Percentiles rank a stretch among this genome's conserved stretches.
Evolutionary conservation across 2,888 invertebrate species (phyloP).

Genomic region (Sacculina carcini): DNA sequence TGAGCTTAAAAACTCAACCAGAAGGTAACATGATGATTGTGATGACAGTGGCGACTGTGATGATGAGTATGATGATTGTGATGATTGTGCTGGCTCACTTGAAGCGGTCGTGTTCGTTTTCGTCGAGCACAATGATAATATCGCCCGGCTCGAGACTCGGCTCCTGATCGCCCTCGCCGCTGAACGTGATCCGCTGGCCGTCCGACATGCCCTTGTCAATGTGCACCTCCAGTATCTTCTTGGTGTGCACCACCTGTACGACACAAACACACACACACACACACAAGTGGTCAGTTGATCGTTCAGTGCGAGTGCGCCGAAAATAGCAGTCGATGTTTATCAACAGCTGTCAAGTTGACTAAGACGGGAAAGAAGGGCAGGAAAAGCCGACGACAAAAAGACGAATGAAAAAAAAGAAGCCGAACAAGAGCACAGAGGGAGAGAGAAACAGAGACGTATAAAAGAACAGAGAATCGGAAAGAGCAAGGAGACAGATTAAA

Average conservation of each 20-base stretch:
- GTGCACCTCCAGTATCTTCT: conserved; percentile 75
- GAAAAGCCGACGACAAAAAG: too few relatives aligned
- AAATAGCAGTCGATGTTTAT: neutral
- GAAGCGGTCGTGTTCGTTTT: conserved; percentile 60
- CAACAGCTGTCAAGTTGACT: too few relatives aligned
- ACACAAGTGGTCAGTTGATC: too few relatives aligned
- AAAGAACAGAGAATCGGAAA: too few relatives aligned
- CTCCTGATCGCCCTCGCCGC: conserved; percentile 88
- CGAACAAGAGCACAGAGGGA: too few relatives aligned
- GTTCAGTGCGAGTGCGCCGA: too few relatives aligned
- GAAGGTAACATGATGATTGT: neutral
- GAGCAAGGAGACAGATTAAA: too few relatives aligned
- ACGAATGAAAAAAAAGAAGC: too few relatives aligned
- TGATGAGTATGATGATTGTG: neutral
- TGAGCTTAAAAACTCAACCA: too few relatives aligned
- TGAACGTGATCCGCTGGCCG: conserved; percentile 77
- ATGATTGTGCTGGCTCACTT: conserved; percentile 21
- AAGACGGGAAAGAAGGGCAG: too few relatives aligned
- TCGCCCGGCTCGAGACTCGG: conserved; percentile 82
- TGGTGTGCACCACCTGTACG: conserved; percentile 42
- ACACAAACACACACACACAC: neutral
- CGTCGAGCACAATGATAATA: conserved; percentile 80
- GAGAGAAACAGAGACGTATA: too few relatives aligned
- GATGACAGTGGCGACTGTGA: neutral
- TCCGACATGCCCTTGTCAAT: conserved; percentile 52